Evolutionary conservation across 2,797 vertebrate genomes (phyloP), one percentile per base, ranked within the genome.

Genomic region (Macrochelys suwanniensis): DNA sequence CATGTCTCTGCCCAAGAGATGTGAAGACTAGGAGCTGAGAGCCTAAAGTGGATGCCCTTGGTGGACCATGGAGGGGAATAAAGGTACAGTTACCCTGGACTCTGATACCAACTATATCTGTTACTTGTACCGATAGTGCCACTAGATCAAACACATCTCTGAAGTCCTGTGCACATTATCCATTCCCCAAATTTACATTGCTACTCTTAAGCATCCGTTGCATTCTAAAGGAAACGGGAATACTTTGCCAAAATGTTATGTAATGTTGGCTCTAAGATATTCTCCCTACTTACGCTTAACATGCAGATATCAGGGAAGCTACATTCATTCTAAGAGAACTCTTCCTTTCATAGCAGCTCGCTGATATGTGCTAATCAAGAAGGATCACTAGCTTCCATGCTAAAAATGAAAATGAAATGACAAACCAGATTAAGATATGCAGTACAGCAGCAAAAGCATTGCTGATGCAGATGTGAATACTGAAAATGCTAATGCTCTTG

Each of bases 341-440:
- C 93, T 65, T 94, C 57, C 87, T 94, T 93, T 93, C 2, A 0
- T 1, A 89, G 84, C 9, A 1, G 78, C 88, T 80, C 85, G 47
- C 80, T 89, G 92, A 89, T 87, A 93, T 78, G 93, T 76, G 84
- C 90, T 97, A 94, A 95, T 95, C 93, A 95, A 92, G 85, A 89
- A 92, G 92, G 82, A 92, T 90, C 94, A 89, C 96, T 92, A 96
- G 86, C 45, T 80, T 76, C 45, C 78, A 83, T 96, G 94, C 89
- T 92, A 56, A 93, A 93, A 94, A 94, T 16, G 61, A 89, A 84
- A 84, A n/a, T 26, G 79, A 93, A 85, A 89, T 59, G 56, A 84
- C 83, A 77, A 92, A 85, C 45, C 87, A 74, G 91, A 93, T 94
- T 84, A 89, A 94, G 95, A 84, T 42, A 4, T n/a, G 49, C 23